A percentile compares a stretch with the other conserved stretches of the same genome.
These are phyloP conservation scores for Crepidodera aurea DNA, from an alignment of 2,888 invertebrate species.

Conservation along the genomic window DNA sequence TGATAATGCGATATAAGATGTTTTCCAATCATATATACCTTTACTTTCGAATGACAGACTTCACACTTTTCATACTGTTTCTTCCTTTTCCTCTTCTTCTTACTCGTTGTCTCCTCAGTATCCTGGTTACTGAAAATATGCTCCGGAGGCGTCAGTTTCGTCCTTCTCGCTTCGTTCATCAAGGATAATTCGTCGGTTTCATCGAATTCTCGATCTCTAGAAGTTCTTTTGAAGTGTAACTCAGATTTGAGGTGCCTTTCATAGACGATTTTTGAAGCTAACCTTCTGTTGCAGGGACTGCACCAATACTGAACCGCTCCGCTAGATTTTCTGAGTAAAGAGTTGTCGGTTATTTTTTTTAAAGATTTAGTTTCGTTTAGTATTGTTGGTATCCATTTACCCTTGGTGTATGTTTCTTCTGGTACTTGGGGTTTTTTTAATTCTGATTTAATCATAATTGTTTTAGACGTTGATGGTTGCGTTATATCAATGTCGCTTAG, in stretches of 20 bases:
- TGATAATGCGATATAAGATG: conserved; percentile 88
- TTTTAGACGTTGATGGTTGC: conserved; percentile 52
- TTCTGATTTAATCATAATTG: not conserved
- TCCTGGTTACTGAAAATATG: conserved; percentile 38
- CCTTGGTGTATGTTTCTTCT: conserved; percentile 67
- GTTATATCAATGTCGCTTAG: conserved; percentile 11
- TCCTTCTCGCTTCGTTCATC: conserved; percentile 41
- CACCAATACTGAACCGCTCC: conserved; percentile 77
- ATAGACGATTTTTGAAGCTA: conserved; percentile 78
- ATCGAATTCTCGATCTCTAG: conserved; percentile 75
- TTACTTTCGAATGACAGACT: conserved; percentile 76
- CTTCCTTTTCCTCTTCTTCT: conserved; percentile 63
- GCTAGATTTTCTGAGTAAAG: conserved; percentile 57
- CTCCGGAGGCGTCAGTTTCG: conserved; percentile 44
- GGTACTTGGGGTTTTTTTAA: conserved; percentile 1
- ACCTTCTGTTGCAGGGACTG: conserved; percentile 78
- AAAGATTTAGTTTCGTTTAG: conserved; percentile 24
- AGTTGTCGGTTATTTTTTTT: conserved; percentile 44
- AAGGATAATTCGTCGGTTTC: conserved; percentile 47
- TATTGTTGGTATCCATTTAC: conserved; percentile 79
- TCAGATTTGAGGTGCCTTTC: conserved; percentile 80
- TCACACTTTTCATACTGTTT: conserved; percentile 72
- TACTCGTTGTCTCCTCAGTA: conserved; percentile 33
- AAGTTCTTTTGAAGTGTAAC: conserved; percentile 73
- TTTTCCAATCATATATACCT: conserved; percentile 77